Conservation (phyloP, 2,113 vertebrate genomes). For the Bubo scandiacus region DNA sequence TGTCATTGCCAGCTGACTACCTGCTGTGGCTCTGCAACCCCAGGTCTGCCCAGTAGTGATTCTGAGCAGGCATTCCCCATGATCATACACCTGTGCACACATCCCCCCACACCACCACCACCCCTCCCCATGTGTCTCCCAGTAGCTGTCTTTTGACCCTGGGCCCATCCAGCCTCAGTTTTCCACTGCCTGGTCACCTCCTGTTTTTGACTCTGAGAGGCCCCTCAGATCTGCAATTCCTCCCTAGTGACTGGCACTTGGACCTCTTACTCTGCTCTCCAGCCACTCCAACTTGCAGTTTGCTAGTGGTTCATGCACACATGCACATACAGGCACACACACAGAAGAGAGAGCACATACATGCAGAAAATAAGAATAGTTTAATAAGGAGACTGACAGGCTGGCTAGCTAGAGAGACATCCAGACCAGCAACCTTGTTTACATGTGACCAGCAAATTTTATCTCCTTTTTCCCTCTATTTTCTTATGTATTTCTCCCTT, state of each 20-base stretch:
- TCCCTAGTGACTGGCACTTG: neutral
- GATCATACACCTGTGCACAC: fast-evolving
- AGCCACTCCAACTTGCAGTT: neutral
- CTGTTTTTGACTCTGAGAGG: neutral
- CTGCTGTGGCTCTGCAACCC: neutral
- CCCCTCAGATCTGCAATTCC: neutral
- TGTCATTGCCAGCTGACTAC: fast-evolving
- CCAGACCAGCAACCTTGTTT: neutral
- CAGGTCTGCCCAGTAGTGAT: neutral
- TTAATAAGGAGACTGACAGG: neutral
- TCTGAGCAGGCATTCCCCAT: neutral
- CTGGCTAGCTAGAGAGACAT: neutral
- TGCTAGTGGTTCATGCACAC: neutral
- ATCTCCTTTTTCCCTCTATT: neutral
- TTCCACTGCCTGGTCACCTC: neutral
- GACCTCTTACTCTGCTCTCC: neutral
- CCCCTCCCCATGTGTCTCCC: neutral
- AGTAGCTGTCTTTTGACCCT: neutral
- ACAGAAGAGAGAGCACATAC: neutral
- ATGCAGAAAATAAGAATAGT: neutral
- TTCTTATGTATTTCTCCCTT: neutral
- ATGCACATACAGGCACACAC: neutral
- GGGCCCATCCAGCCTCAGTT: neutral
- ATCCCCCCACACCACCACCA: neutral
- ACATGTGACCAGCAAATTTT: neutral